Conservation (phyloP, 2,888 invertebrate genomes). For the Meliscaeva auricollis region DNA sequence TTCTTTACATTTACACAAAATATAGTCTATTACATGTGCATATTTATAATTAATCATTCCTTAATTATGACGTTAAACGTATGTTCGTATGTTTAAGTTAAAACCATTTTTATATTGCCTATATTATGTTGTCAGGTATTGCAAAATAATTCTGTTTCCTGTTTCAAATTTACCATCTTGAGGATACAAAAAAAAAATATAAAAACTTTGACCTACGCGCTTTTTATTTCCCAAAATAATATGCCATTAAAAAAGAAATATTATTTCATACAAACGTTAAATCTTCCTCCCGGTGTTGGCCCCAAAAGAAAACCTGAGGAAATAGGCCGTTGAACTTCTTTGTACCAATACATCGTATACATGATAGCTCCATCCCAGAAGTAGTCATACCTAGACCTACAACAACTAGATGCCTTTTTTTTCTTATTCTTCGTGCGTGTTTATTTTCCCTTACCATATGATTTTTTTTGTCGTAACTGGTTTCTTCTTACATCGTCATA, state of each 20-base stretch:
- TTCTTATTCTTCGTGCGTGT: constrained; percentile 31
- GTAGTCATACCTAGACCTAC: constrained; percentile 17
- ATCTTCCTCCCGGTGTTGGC: constrained; percentile 8
- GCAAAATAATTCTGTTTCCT: constrained; percentile 13
- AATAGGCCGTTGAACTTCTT: constrained; percentile 51
- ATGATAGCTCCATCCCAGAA: not conserved
- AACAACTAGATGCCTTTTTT: constrained; percentile 8
- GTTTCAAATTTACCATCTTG: not conserved
- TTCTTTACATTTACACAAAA: no score
- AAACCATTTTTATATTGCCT: not conserved
- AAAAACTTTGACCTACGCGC: constrained; percentile 19
- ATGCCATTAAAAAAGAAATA: constrained; percentile 34
- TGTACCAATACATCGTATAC: constrained; percentile 17
- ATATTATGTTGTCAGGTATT: not conserved
- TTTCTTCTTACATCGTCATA: constrained; percentile 24
- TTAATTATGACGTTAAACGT: not conserved
- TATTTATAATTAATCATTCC: not conserved
- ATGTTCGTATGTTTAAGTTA: not conserved
- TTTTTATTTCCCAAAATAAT: constrained; percentile 26
- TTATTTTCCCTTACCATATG: constrained; percentile 45
- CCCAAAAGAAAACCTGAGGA: not conserved
- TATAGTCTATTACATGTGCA: no score
- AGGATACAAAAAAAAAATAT: not conserved
- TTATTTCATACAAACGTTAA: constrained; percentile 36
- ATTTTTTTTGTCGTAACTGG: constrained; percentile 40